Conservation (phyloP, 2,113 vertebrate species). For the Oxyruncus cristatus region DNA sequence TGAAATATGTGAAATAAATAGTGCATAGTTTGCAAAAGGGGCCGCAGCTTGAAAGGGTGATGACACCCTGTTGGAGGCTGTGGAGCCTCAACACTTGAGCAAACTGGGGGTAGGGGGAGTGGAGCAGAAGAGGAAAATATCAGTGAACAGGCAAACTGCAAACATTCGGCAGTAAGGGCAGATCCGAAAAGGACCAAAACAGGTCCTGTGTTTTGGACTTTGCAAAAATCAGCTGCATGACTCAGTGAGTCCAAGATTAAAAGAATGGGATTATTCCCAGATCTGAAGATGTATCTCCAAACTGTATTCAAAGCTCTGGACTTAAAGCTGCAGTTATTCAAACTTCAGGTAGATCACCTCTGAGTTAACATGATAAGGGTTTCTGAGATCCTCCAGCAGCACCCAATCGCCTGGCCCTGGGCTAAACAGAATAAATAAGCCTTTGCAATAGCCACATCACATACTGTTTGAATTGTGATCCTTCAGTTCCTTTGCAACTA, state of each 20-base stretch:
- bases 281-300: background rate
- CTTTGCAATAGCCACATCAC: background rate
- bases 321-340: background rate
- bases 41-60: background rate
- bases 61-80: background rate
- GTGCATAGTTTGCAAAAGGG: background rate
- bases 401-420: background rate
- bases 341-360: background rate
- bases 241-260: background rate
- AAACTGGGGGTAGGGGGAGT: rapidly evolving
- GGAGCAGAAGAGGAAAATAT: background rate
- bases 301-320: background rate
- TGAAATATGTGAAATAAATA: background rate
- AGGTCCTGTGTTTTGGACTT: background rate
- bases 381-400: background rate
- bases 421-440: background rate
- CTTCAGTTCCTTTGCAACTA: background rate
- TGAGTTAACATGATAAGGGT: background rate
- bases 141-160: background rate
- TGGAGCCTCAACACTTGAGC: background rate
- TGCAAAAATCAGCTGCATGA: background rate
- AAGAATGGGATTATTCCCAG: background rate
- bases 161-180: background rate
- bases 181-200: background rate
- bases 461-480: background rate